These are phyloP conservation scores for Enteromius fasciolatus DNA, from an alignment of 2,797 vertebrate genomes.

Conservation along the genomic window DNA sequence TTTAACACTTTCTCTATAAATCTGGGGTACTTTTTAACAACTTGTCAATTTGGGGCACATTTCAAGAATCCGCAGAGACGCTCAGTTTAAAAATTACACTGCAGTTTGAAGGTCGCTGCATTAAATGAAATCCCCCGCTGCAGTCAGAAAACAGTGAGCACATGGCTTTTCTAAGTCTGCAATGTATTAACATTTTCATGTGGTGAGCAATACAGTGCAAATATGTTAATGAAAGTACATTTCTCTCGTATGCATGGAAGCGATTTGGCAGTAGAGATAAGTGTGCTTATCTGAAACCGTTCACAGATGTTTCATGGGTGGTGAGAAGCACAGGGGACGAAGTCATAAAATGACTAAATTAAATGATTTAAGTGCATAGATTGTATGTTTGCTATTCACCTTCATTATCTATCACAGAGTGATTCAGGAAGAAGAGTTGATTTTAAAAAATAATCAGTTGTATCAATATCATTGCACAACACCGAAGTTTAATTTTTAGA, in stretches of 20 bases:
- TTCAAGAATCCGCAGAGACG: slow-evolving; percentile 11
- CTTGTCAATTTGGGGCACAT: slow-evolving; percentile 14
- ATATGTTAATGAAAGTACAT: slow-evolving; percentile 44
- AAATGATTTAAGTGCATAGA: neutral
- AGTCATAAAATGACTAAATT: slow-evolving; percentile 33
- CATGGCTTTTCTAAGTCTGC: slow-evolving; percentile 13
- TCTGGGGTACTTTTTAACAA: slow-evolving; percentile 9
- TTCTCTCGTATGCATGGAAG: slow-evolving; percentile 57
- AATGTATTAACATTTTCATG: slow-evolving; percentile 48
- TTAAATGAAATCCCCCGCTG: slow-evolving; percentile 32
- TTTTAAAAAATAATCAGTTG: neutral
- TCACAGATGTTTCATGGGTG: slow-evolving; percentile 65
- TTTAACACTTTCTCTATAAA: slow-evolving; percentile 18
- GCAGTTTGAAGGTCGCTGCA: slow-evolving; percentile 17
- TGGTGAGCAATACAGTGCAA: slow-evolving; percentile 31
- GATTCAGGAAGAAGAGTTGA: neutral
- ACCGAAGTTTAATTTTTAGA: neutral
- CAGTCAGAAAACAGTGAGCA: slow-evolving; percentile 33
- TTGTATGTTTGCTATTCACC: neutral
- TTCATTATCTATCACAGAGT: neutral
- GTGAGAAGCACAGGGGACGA: slow-evolving; percentile 37
- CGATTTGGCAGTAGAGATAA: slow-evolving; percentile 63
- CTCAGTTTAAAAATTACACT: slow-evolving; percentile 9
- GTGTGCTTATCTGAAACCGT: slow-evolving; percentile 62
- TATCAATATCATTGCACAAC: neutral